Conservation (phyloP, 2,113 vertebrate species). For the Mustela lutreola region DNA sequence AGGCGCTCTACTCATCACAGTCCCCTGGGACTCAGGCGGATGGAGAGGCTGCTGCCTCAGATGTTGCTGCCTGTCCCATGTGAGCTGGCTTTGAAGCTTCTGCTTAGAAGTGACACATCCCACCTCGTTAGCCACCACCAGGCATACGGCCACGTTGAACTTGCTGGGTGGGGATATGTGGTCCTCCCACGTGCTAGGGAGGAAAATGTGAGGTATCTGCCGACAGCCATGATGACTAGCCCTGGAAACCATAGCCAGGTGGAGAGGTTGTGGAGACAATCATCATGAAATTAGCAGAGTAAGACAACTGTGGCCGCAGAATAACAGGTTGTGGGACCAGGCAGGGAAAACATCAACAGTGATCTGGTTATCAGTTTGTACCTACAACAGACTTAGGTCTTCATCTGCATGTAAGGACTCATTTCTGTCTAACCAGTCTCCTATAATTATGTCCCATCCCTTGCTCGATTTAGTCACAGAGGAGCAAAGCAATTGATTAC, state of each 20-base stretch:
- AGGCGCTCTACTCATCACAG: neutral
- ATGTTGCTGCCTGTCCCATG: neutral
- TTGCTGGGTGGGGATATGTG: neutral
- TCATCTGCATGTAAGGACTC: constrained; percentile 31
- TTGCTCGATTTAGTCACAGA: constrained; percentile 28
- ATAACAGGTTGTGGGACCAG: neutral
- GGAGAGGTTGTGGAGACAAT: neutral
- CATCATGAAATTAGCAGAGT: neutral
- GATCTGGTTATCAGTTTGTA: constrained; percentile 13
- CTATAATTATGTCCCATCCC: constrained; percentile 37
- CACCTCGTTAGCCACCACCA: neutral
- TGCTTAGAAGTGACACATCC: neutral
- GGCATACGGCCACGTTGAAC: neutral
- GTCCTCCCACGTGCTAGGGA: neutral
- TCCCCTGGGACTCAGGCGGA: neutral
- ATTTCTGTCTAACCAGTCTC: constrained; percentile 16
- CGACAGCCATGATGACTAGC: neutral
- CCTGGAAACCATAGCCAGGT: neutral
- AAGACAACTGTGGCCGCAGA: neutral
- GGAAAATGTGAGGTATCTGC: neutral
- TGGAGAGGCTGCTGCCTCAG: neutral
- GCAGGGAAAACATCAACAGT: neutral
- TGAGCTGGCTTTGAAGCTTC: neutral
- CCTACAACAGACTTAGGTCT: neutral
- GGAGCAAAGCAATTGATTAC: constrained; percentile 65